A percentile compares a stretch with the other conserved stretches of the same genome.
Conservation (phyloP, 2,797 vertebrate genomes). For the Myotis myotis region DNA sequence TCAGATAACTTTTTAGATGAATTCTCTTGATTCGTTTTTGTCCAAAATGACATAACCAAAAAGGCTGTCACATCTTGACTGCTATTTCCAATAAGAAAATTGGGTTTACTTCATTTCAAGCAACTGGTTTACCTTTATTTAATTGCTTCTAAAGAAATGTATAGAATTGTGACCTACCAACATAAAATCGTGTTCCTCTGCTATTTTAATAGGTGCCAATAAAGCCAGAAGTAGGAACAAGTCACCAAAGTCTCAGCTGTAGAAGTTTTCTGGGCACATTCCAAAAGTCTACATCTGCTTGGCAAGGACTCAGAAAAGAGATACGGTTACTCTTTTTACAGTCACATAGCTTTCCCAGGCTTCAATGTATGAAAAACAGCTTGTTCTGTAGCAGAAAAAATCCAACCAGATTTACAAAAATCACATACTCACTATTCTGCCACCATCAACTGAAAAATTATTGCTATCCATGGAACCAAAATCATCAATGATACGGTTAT, state of each 20-base stretch:
- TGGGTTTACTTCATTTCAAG: not conserved
- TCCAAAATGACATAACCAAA: constrained; percentile 10
- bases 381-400: constrained; percentile 81
- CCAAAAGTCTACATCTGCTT: constrained; percentile 89
- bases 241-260: constrained; percentile 82
- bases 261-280: constrained; percentile 87
- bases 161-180: constrained; percentile 48
- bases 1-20: not conserved
- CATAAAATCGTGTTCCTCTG: constrained; percentile 71
- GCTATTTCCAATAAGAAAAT: constrained; percentile 6
- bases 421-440: constrained; percentile 66
- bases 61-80: not conserved
- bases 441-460: constrained; percentile 56
- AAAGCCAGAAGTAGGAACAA: constrained; percentile 79
- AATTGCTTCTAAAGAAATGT: constrained; percentile 27
- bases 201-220: constrained; percentile 80
- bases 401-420: constrained; percentile 75
- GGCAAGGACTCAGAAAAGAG: constrained; percentile 86
- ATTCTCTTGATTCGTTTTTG: not conserved
- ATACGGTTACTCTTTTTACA: constrained; percentile 87
- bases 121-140: constrained; percentile 19
- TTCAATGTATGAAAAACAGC: constrained; percentile 86
- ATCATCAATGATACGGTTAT: constrained; percentile 78
- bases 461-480: constrained; percentile 76
- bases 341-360: constrained; percentile 88